Evolutionary conservation across 1,140 invertebrate species (phyloP).

Genomic region (Temnothorax longispinosus): DNA sequence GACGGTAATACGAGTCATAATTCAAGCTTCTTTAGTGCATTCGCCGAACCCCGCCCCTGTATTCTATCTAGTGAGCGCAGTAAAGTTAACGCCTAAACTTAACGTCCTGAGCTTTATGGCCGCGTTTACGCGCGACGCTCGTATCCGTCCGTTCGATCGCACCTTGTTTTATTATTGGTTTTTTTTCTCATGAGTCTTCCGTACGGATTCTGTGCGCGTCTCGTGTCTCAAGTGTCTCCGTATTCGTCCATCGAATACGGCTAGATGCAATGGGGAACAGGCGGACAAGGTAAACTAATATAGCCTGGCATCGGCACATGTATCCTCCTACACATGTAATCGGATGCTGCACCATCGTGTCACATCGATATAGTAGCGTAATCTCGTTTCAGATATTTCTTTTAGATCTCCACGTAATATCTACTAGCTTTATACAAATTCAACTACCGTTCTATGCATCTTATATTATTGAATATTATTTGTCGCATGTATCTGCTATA

Average conservation of each 20-base stretch:
- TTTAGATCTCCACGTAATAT: background rate
- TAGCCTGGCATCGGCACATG: background rate
- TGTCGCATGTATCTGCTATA: background rate
- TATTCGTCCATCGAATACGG: background rate
- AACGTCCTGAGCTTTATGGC: conserved; percentile 13
- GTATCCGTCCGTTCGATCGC: conserved; percentile 6
- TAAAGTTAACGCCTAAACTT: conserved; percentile 51
- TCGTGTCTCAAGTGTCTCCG: background rate
- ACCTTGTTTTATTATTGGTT: background rate
- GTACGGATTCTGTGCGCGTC: conserved; percentile 14
- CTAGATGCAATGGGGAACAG: conserved; percentile 3
- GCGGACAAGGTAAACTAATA: conserved; percentile 1
- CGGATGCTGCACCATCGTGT: background rate
- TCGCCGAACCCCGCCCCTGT: background rate
- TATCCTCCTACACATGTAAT: background rate
- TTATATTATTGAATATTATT: background rate
- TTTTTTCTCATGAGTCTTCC: background rate
- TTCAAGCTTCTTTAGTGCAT: conserved; percentile 45
- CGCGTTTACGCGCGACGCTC: conserved; percentile 37
- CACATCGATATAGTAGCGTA: background rate
- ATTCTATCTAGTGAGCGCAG: conserved; percentile 12
- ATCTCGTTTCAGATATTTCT: conserved; percentile 8
- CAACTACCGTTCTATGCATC: background rate
- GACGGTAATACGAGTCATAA: conserved; percentile 47
- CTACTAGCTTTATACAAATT: background rate